Evolutionary conservation across 2,797 vertebrate species (phyloP), one percentile per base, ranked within the genome.

Genomic region (Harpagifer antarcticus): DNA sequence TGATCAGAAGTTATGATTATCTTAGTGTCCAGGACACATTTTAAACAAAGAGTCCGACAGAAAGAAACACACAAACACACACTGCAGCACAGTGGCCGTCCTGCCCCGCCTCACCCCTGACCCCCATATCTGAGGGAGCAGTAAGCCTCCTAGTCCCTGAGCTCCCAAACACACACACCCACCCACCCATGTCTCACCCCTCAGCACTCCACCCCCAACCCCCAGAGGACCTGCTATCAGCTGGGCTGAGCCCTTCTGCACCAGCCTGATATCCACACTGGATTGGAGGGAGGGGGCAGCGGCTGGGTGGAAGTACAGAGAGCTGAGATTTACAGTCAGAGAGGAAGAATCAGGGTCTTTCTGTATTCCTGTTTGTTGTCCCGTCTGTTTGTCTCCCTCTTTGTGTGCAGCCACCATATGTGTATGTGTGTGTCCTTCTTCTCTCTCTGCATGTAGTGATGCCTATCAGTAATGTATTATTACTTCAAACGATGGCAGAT

Each of bases 151-250:
- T 85, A 85, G 89, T 93, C 92, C 89, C 84, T 68, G 81, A 89
- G 85, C 84, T 80, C 77, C 78, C 78, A 79, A 56, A 69, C 68
- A 37, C 70, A 68, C 61, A 48, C 62, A 42, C 70, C 82, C 84
- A 83, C 77, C 84, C 81, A 83, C 82, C 83, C 88, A 78, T 75
- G 83, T 86, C 83, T 84, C 83, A 78, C 85, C 80, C 83, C 69
- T 59, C 85, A 42, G 70, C 80, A 72, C 87, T 81, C 82, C 78
- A 82, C 88, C 83, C 82, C 86, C 85, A 87, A 82, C 73, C 83
- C 89, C 88, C 88, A 87, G 82, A 92, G 92, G 91, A 93, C 79
- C 88, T 78, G 83, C 93, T 93, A 94, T 94, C 93, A 90, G 90
- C 89, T 89, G 82, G 89, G 89, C 89, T 90, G 93, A 90, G 86